Base-by-base conservation (phyloP, 2,113 vertebrate species). In the Cyanistes caeruleus region DNA sequence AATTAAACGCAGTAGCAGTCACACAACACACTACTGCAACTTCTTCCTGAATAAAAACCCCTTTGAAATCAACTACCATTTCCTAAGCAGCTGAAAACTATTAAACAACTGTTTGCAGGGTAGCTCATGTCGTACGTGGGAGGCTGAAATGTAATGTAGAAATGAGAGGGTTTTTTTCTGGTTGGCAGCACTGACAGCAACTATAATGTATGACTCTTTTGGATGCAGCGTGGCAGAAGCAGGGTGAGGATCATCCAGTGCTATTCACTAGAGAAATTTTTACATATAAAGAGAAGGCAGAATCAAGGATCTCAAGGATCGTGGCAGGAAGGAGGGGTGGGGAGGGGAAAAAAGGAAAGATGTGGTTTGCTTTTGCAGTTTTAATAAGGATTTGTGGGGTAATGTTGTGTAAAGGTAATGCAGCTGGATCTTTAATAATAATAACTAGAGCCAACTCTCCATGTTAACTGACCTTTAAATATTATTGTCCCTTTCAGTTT, bases 401-500 rank as follows among this genome's bases (percentile, higher is more conserved):
- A 95, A 89, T 92, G 87, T 85, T 93, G 64, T 92, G 79, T 97
- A 95, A 97, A 97, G 94, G 96, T 95, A 97, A 97, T 95, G 90
- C 51, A 95, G 78, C 75, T 85, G 87, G 62, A 95, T 96, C 88
- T 94, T 97, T 96, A 98, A 90, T 89, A 97, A 83, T 87, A 96
- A 87, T 96, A 93, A 96, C 93, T 95, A 94, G 83, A 96, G 93
- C 78, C 95, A 92, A 91, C 85, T 97, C 94, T 83, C 93, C 96
- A 91, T 89, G 91, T 96, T 97, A 98, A 96, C 84, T 97, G 98
- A 97, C 98, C 98, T 98, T 98, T 97, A 97, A 97, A 95, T 95
- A 97, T 91, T 95, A 95, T 93, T 97, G 95, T 97, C 93, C 91
- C 87, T 97, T 97, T 97, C 92, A 95, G 95, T 97, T 97, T 96